Base-by-base conservation (phyloP, 2,888 invertebrate genomes). In the Melipona bicolor region DNA sequence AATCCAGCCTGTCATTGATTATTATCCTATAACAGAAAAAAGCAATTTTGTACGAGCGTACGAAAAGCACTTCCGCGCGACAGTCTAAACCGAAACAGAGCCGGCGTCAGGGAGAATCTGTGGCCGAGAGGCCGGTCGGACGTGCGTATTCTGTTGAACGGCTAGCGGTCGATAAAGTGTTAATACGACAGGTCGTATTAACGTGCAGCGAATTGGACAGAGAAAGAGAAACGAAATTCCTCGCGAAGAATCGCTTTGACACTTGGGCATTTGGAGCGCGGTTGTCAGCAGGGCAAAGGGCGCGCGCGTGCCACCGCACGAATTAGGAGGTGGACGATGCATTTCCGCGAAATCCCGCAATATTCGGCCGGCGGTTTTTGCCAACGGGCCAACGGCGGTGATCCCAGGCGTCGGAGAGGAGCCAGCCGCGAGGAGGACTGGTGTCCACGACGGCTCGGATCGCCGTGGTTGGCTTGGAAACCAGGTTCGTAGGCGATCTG, bases 391-490 rank as follows among this genome's bases (percentile, higher is more conserved):
- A 19, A 32, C 24, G 24, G 52, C 70, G 70, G 3, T 56, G n/a
- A 70, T 70, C 71, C 36, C 54, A 27, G 32, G 24, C n/a, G 15
- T 21, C 27, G 27, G 54, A 27, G 15, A 49, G 36, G 32, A 43
- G 54, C 56, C n/a, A 15, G n/a, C 65, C 56, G 52, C 67, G 50
- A 32, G 71, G n/a, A 81, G 50, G 72, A 61, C 61, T 1, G 72
- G 19, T 11, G 43, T 27, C 59, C 3, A 24, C 59, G 61, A 61
- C 59, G 54, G 6, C 11, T 27, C 4, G 19, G 4, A 62, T 19
- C 11, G 19, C 19, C 56, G 56, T 69, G 82, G 86, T 84, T 85
- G 77, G 86, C 84, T 70, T 78, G 86, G 88, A 80, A 81, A 85
- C 80, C 43, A 15, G 1, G 43, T 36, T 27, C 78, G 83, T 77